Evolutionary conservation across 2,888 invertebrate species (phyloP).

Genomic region (Caenorhabditis sp.): DNA sequence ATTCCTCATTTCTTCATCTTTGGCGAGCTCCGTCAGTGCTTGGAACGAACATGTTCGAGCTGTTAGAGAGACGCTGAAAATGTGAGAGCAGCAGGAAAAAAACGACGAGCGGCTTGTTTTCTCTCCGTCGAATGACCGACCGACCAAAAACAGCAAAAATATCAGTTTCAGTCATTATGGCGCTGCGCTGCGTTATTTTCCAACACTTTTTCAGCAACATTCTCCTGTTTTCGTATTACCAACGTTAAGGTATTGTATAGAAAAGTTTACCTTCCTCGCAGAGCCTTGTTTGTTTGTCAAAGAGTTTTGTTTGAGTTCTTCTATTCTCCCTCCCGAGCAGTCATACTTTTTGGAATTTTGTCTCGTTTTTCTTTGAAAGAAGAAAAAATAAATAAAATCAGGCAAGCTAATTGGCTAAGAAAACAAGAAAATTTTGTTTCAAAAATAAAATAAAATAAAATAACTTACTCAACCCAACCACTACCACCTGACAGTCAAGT

Average conservation of each 20-base stretch:
- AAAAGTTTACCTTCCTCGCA: conserved; percentile 10
- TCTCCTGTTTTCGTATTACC: not conserved
- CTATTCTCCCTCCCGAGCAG: conserved; percentile 19
- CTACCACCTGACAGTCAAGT: too few relatives aligned
- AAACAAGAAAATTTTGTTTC: too few relatives aligned
- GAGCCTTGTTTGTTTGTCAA: conserved; percentile 56
- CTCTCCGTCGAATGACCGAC: not conserved
- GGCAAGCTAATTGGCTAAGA: too few relatives aligned
- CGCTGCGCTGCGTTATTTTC: too few relatives aligned
- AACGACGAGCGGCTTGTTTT: conserved; percentile 21
- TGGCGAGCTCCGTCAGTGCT: not conserved
- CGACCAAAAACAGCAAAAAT: conserved; percentile 6
- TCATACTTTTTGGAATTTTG: conserved; percentile 6
- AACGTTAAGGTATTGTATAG: conserved; percentile 16
- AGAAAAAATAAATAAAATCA: too few relatives aligned
- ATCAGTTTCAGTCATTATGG: conserved; percentile 20
- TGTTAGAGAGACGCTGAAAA: conserved; percentile 23
- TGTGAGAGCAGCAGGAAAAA: conserved; percentile 1
- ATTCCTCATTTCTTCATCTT: not conserved
- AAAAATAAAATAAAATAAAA: too few relatives aligned
- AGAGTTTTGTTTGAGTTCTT: conserved; percentile 52
- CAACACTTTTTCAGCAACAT: too few relatives aligned
- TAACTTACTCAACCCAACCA: too few relatives aligned
- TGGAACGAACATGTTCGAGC: conserved; percentile 11
- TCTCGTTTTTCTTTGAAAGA: not conserved